Evolutionary conservation across 2,797 vertebrate species (phyloP).

Genomic region (Cercopithecus petaurista): DNA sequence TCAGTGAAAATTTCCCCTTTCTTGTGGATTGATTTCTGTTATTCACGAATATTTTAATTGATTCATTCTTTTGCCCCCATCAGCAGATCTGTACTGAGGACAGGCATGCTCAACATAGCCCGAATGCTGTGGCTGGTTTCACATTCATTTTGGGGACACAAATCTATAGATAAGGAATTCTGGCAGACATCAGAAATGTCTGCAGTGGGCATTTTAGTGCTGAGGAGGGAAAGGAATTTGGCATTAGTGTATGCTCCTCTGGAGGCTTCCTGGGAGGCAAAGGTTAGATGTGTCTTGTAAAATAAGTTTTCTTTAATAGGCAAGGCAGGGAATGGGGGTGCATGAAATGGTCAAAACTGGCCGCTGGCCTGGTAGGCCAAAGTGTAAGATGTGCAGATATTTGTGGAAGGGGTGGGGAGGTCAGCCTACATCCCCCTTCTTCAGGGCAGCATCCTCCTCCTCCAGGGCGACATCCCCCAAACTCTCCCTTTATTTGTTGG

Average conservation of each 20-base stretch:
- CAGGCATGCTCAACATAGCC: accelerated
- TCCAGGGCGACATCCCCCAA: neutral
- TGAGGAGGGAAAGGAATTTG: neutral
- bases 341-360: neutral
- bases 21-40: neutral
- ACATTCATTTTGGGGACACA: neutral
- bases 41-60: neutral
- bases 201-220: neutral
- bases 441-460: neutral
- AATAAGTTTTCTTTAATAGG: neutral
- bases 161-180: accelerated
- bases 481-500: neutral
- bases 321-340: neutral
- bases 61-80: too few relatives aligned
- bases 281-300: neutral
- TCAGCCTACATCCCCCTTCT: neutral
- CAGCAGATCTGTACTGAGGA: neutral
- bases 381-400: too few relatives aligned
- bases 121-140: neutral
- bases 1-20: neutral
- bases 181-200: neutral
- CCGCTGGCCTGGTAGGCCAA: neutral
- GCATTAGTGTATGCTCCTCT: neutral
- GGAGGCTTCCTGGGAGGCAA: neutral
- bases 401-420: neutral